Evolutionary conservation across 2,113 vertebrate genomes (phyloP), one percentile per base, ranked within the genome.

Genomic region (Odocoileus virginianus): DNA sequence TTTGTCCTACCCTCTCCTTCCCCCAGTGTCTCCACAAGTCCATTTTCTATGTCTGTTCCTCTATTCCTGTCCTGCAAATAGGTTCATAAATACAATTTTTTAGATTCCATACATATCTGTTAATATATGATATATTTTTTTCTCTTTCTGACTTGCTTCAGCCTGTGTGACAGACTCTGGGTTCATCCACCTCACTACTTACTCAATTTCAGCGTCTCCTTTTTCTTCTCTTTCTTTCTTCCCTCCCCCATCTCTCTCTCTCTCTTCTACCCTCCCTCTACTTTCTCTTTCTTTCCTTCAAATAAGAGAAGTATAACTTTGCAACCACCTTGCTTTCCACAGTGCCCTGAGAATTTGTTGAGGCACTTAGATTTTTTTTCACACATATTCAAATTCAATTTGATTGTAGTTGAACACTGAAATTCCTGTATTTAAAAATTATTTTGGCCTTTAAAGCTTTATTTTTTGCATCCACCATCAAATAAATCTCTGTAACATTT

Each of bases 401-500:
- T 74, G 67, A 58, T 82, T 54, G 25, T 45, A 58, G 50, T 82
- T 94, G 30, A 96, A 40, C 33, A 61, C n/a, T 36, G 1, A 33
- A 83, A 64, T n/a, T 79, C 3, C 9, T 90, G 4, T 81, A 58
- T 58, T 97, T 84, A 84, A 86, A 85, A 87, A 83, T 50, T 86
- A 52, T 43, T 61, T 95, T 57, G 23, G 0, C 9, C 10, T 89
- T 89, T 55, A 95, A 60, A 40, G 21, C 15, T 91, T 97, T 84
- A 91, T 36, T 97, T 83, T 96, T 86, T 67, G 52, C 30, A 94
- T 74, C 40, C 14, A 45, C 17, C 21, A 54, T 5, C 27, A 84
- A 94, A 94, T 16, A 90, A 88, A 87, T 79, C 40, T 78, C 60
- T 95, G 8, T 67, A 84, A 52, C 12, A 33, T 79, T 67, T 60